These are phyloP conservation scores for Sphaerophoria taeniata DNA, from an alignment of 2,888 invertebrate genomes.

Conservation along the genomic window DNA sequence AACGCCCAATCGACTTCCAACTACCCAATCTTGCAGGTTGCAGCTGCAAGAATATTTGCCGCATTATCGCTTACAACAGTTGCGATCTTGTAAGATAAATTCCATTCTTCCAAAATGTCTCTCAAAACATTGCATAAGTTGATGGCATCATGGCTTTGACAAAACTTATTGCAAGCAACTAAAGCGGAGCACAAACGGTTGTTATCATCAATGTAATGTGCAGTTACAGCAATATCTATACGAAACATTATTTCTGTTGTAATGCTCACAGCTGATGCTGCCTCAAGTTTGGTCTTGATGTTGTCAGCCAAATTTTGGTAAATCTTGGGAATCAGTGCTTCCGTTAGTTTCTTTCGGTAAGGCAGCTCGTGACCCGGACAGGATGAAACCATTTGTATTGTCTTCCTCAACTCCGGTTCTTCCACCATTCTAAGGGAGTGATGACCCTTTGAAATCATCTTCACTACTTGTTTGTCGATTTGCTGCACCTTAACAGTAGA, in stretches of 20 bases:
- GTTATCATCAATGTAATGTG: background rate
- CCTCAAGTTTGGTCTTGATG: background rate
- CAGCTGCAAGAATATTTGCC: background rate
- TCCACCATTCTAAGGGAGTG: slow-evolving; percentile 17
- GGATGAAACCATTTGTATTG: slow-evolving; percentile 14
- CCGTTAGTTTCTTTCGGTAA: background rate
- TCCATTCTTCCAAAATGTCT: background rate
- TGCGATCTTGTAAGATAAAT: background rate
- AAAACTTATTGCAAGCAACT: background rate
- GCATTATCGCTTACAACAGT: background rate
- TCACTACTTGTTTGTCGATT: slow-evolving; percentile 19
- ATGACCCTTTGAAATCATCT: slow-evolving; percentile 26
- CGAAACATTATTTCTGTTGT: no score
- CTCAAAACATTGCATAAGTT: background rate
- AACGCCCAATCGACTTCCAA: no score
- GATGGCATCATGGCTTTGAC: background rate
- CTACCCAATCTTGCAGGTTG: background rate
- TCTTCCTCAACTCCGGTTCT: slow-evolving; percentile 7
- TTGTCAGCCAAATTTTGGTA: background rate
- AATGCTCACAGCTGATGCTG: background rate
- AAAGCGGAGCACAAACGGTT: background rate
- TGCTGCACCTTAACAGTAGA: slow-evolving; percentile 2
- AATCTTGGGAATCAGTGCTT: background rate
- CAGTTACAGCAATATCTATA: background rate
- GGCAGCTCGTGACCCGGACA: slow-evolving; percentile 13